Percentiles rank a stretch among this genome's conserved stretches.
These are phyloP conservation scores for Anguilla megastoma DNA, from an alignment of 2,797 vertebrate genomes.

Conservation along the genomic window DNA sequence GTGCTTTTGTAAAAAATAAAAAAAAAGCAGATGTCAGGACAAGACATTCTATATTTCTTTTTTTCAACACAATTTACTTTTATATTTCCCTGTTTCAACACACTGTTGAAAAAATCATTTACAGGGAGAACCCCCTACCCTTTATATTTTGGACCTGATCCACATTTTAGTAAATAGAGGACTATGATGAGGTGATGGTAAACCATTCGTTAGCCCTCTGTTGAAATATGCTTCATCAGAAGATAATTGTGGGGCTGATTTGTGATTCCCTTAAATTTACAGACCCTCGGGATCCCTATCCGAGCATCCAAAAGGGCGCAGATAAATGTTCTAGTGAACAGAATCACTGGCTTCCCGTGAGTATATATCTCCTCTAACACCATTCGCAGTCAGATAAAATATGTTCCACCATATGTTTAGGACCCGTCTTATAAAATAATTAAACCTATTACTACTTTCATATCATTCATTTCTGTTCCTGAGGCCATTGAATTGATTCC, in stretches of 20 bases:
- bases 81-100: background rate
- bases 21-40: background rate
- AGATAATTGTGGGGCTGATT: background rate
- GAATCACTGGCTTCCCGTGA: conserved; percentile 64
- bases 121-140: background rate
- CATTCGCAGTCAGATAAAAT: background rate
- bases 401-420: background rate
- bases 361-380: conserved; percentile 39
- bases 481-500: background rate
- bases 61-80: background rate
- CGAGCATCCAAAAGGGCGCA: conserved; percentile 77
- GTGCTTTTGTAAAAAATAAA: conserved; percentile 20
- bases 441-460: background rate
- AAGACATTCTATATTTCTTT: background rate
- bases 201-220: background rate
- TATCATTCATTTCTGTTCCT: background rate
- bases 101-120: background rate
- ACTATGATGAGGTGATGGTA: background rate
- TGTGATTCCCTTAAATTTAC: conserved; percentile 3
- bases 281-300: conserved; percentile 77
- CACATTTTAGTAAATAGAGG: background rate
- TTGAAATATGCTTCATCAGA: background rate
- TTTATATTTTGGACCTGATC: background rate
- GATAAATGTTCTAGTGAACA: conserved; percentile 66
- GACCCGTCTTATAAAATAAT: background rate